These are phyloP conservation scores for Papilio polyxenes DNA, from an alignment of 1,140 invertebrate genomes.

Conservation along the genomic window DNA sequence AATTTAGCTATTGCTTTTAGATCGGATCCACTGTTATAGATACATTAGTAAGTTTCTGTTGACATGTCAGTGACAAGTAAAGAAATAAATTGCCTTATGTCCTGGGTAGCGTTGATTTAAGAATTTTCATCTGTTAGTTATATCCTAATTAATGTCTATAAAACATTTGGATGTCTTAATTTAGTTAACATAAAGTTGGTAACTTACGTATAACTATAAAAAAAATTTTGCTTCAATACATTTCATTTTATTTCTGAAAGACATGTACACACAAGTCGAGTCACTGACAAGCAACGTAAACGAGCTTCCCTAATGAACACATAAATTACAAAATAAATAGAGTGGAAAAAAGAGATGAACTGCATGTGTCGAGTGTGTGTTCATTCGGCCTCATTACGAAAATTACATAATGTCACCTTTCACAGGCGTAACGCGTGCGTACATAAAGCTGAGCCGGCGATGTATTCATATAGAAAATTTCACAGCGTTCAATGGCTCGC, in stretches of 20 bases:
- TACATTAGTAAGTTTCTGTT: no score
- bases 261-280: not conserved
- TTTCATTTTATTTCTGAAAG: constrained; percentile 12
- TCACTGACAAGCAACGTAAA: constrained; percentile 5
- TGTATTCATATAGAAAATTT: constrained; percentile 57
- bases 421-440: constrained; percentile 46
- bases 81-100: no score
- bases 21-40: not conserved
- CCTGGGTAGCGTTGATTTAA: no score
- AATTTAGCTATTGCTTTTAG: not conserved
- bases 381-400: constrained; percentile 61
- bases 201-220: not conserved
- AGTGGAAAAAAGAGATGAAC: constrained; percentile 43
- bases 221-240: not conserved
- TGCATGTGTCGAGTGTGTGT: constrained; percentile 49
- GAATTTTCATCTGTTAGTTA: no score
- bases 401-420: constrained; percentile 62
- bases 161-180: not conserved
- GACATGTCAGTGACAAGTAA: no score
- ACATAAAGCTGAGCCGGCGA: constrained; percentile 59
- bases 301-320: constrained; percentile 29
- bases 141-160: not conserved
- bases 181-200: no score
- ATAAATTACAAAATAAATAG: constrained; percentile 45
- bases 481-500: constrained; percentile 61